Evolutionary conservation across 2,797 vertebrate species (phyloP), one percentile per base, ranked within the genome.

Genomic region (Coregonus suidteri): DNA sequence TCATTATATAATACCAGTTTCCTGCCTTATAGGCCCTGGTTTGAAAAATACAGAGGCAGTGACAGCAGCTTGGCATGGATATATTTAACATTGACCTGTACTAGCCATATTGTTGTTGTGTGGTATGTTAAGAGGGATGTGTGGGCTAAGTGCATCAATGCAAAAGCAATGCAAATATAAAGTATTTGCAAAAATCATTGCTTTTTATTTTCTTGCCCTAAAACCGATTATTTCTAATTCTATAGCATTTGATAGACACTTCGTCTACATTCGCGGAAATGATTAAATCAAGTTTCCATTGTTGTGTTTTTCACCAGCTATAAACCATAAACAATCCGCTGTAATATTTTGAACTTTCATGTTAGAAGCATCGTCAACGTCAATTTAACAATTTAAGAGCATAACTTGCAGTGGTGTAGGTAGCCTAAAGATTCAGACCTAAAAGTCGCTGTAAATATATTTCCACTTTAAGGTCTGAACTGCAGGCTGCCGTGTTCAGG

Each of bases 361-460:
- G 65, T 67, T 67, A 66, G 64, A 66, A 15, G 0, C 15, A 56
- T 18, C 54, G 14, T 16, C 15, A 35, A 35, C 2, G 1, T 34
- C 86, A 47, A 41, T 84, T 69, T 81, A 79, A 77, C 74, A 71
- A 77, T 69, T 82, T 75, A 83, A 79, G 86, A 64, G 20, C 20
- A 11, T 25, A 25, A 64, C 41, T 3, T 47, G 41, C 41, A 47
- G 3, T 13, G 41, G 59, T 64, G n/a, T 64, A 25, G 59, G 7
- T 64, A 1, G 41, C 41, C 41, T 13, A 11, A 3, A 47, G 41
- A 13, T 2, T 47, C 9, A 47, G 41, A 47, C 41, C 11, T 3
- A 11, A 47, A 47, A 9, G 41, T 13, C 9, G 41, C 3, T 47
- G 41, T 47, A 47, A 47, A 11, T 47, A 47, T 9, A 47, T 47